A percentile compares a stretch with the other conserved stretches of the same genome.
These are phyloP conservation scores for Machimus rusticus DNA, from an alignment of 2,888 invertebrate genomes.

Conservation along the genomic window DNA sequence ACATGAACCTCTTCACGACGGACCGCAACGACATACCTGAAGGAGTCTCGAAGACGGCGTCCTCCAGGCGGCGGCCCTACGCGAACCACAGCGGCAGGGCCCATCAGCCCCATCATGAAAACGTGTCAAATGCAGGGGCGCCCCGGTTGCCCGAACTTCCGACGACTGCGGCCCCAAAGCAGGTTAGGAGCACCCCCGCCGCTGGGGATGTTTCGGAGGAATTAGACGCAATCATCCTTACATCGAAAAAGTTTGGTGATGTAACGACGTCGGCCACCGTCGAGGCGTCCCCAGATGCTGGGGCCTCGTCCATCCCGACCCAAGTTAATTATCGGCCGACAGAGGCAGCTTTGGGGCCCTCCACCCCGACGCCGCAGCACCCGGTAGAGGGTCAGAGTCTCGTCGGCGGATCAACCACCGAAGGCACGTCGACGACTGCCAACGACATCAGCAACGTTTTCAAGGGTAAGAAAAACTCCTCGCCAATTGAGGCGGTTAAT, in stretches of 20 bases:
- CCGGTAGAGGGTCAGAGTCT: not conserved
- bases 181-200: not conserved
- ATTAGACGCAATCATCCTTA: slow-evolving; percentile 26
- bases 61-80: not conserved
- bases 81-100: not conserved
- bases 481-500: not conserved
- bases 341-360: not conserved
- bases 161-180: not conserved
- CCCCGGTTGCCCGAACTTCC: not conserved
- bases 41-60: not conserved
- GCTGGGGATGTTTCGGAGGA: not conserved
- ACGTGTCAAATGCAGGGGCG: not conserved
- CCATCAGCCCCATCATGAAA: not conserved
- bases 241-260: slow-evolving; percentile 33
- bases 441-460: slow-evolving; percentile 51
- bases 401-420: not conserved
- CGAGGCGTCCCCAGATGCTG: not conserved
- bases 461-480: slow-evolving; percentile 47
- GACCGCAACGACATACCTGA: slow-evolving; percentile 52
- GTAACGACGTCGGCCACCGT: slow-evolving; percentile 18
- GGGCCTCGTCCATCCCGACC: not conserved
- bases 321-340: not conserved
- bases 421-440: slow-evolving; percentile 48
- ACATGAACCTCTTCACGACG: slow-evolving; percentile 56
- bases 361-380: not conserved